Evolutionary conservation across 2,113 vertebrate species (phyloP), one percentile per base, ranked within the genome.

Genomic region (human (Homo sapiens)): DNA sequence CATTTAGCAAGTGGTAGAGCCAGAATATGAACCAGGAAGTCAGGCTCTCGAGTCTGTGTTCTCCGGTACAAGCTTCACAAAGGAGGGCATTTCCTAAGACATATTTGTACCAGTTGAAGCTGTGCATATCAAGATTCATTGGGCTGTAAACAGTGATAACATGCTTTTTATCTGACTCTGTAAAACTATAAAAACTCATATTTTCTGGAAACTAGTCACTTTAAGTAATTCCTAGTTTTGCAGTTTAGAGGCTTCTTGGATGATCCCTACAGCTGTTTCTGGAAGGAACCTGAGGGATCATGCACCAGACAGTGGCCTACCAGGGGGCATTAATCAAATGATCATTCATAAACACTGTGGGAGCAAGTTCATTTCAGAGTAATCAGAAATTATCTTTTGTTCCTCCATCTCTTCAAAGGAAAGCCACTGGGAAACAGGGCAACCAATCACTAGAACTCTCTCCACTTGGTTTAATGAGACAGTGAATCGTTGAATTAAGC

Each of bases 391-490:
- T 43, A 83, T 66, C 73, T 52, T 97, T 89, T 91, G 25, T 83
- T 92, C 78, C 20, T 94, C 59, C 86, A 76, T 57, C 50, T 82
- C 66, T 94, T 96, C 79, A 93, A 96, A 94, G 59, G 76, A 95
- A 92, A 88, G 72, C 64, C 1, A 0, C 27, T 88, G 92, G 73
- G 55, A 43, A 89, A 81, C 32, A 79, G 40, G n/a, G 35, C 40
- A 95, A 59, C 86, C 64, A 92, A 73, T 12, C 1, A 10, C 57
- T 43, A 61, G 66, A 59, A 55, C n/a, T 66, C 20, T 6, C 76
- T 66, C 18, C 12, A 4, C 30, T 45, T 72, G 52, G 43, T 90
- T 93, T 96, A 90, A 89, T 96, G 81, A 76, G 83, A 59, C 17
- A 23, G 87, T 20, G 61, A 82, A 59, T 38, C 72, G 32, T 12